Evolutionary conservation across 1,140 invertebrate genomes (phyloP), one percentile per base, ranked within the genome.

Genomic region (Brachionus manjavacas): DNA sequence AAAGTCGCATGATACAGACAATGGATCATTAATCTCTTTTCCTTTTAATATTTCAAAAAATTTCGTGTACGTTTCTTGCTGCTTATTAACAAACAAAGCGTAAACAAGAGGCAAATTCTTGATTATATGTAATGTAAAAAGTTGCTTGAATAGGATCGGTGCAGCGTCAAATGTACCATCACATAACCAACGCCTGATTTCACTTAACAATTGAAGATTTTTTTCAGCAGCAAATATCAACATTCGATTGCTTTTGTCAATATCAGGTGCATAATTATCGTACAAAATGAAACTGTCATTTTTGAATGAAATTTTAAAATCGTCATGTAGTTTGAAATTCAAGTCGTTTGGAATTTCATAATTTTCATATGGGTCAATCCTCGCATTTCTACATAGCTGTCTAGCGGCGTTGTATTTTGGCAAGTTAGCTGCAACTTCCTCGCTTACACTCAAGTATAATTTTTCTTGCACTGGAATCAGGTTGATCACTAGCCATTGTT

Each of bases 341-440:
- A 68, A 68, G 28, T 68, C 55, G 12, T 35, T 68, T 68, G 64
- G 64, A 68, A 25, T 68, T 25, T 68, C 64, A 68, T 68, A 68
- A 14, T 68, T 68, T 68, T 68, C 64, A 68, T 68, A 68, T 68
- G 64, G 64, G 64, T 68, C 28, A 68, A 68, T 68, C 64, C 64
- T 31, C 28, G 64, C 23, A 68, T 68, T 68, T 68, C 64, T 25
- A 35, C 64, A 68, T 68, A 68, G 28, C 64, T 68, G 64, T 31
- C 64, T 25, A 68, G 25, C 8, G 20, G 23, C 28, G 28, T 68
- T 68, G 28, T 68, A 68, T 31, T 25, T 31, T 68, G 64, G 64
- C 64, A 68, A 68, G 64, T 68, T 31, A 68, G 64, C 64, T 68
- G 64, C 64, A 68, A 68, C 23, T 68, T 68, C 64, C n/a, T 68